Percentiles rank a stretch among this genome's conserved stretches.
phyloP scores from a whole-genome alignment of 2,797 vertebrate genomes.

The Silurus aristotelis region DNA sequence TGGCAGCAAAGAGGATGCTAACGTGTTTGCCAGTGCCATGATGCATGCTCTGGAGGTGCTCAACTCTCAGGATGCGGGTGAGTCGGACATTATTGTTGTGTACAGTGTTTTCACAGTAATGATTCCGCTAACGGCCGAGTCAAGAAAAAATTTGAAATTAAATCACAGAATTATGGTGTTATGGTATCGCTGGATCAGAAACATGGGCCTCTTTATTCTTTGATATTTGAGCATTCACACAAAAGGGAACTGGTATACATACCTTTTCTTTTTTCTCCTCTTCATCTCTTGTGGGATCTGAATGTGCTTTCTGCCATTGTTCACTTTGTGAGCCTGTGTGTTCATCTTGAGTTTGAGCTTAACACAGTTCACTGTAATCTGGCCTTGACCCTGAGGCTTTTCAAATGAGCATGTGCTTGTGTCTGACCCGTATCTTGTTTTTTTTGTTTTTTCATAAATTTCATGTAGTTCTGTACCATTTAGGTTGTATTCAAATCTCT shows the following conservation, averaged over 20 bases:
- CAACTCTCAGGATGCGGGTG: conserved; percentile 96
- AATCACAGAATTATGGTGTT: neutral
- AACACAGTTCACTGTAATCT: conserved; percentile 29
- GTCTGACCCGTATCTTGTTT: neutral
- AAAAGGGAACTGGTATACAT: neutral
- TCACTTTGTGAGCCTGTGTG: neutral
- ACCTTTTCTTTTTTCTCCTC: neutral
- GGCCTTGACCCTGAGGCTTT: conserved; percentile 12
- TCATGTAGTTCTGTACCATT: neutral
- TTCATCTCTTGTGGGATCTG: neutral
- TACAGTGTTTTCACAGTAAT: neutral
- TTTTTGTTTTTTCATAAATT: neutral
- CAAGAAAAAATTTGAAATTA: neutral
- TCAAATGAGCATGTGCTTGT: conserved; percentile 3
- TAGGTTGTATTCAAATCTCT: neutral
- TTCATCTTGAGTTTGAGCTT: conserved; percentile 37
- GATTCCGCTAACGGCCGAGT: neutral
- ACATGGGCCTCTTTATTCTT: neutral
- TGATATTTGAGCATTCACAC: neutral
- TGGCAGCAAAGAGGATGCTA: conserved; percentile 98
- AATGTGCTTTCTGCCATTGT: conserved; percentile 23
- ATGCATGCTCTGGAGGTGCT: conserved; percentile 99
- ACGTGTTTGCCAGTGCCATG: conserved; percentile 99
- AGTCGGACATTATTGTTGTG: conserved; percentile 9
- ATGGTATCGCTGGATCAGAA: neutral